Base-by-base conservation (phyloP, 1,140 invertebrate genomes). In the Neodiprion lecontei region DNA sequence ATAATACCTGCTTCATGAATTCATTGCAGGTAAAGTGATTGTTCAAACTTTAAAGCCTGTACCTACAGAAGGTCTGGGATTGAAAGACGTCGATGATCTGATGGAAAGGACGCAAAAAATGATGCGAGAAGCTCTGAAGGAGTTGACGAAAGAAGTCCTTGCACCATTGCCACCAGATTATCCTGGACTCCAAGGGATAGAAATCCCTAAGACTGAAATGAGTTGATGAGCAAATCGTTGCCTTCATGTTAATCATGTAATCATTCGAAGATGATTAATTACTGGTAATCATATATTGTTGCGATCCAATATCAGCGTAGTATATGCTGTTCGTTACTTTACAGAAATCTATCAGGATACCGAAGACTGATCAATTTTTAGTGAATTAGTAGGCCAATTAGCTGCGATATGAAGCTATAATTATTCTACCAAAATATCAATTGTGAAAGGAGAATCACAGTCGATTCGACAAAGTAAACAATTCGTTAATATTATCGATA, bases 31-130 rank as follows among this genome's bases (percentile, higher is more conserved):
- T 48, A 86, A 87, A 79, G 81, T 90, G n/a, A 87, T 89, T 7
- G 82, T 91, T 1, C 86, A 88, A 48, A 84, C 88, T 72, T 80
- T 91, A 21, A 87, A 89, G 23, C 83, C 86, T 14, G 84, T 91
- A 23, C 74, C 84, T 1, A 91, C 90, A 17, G 76, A 84, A 75
- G 88, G 88, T 12, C 75, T 90, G 48, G 86, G 80, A 65, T 23
- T 80, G 4, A 79, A 81, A 0, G 89, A 91, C 75, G 84, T 91
- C 5, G 79, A 83, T 8, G 77, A 83, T 17, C 78, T 91, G 0
- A 85, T 85, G 40, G 84, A 90, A 73, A 80, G 80, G 69, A 82
- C 88, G 2, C 79, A 89, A 14, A 76, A 80, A 7, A 40, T 78
- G 9, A 89, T 89, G 88, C 77, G 80, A n/a, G 77, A 80, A 67